Conservation (phyloP, 2,888 invertebrate species). For the Neocrepidodera transversa region DNA sequence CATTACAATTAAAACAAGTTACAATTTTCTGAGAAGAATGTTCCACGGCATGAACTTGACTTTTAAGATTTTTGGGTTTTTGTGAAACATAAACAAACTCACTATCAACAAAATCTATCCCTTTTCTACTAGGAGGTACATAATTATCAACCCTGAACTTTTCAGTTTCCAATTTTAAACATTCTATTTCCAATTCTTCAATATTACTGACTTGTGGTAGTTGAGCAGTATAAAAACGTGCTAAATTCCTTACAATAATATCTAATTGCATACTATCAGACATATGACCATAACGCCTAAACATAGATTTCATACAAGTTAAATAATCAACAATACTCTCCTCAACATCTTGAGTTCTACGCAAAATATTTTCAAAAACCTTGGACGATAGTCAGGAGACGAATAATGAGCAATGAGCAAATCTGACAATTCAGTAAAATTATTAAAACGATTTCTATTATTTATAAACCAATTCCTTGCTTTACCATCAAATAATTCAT, state of each 20-base stretch:
- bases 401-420: too few relatives aligned
- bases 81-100: neutral
- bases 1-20: neutral
- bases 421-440: too few relatives aligned
- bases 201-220: neutral
- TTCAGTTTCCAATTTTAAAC: neutral
- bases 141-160: too few relatives aligned
- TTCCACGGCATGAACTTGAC: too few relatives aligned
- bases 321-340: neutral
- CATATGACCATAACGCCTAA: neutral
- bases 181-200: neutral
- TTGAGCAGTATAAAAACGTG: neutral
- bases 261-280: neutral
- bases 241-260: neutral
- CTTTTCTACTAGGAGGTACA: neutral
- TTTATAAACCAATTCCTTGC: too few relatives aligned
- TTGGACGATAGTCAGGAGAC: too few relatives aligned
- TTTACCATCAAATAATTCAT: too few relatives aligned
- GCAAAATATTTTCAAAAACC: too few relatives aligned
- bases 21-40: too few relatives aligned
- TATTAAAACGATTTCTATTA: too few relatives aligned
- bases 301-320: neutral
- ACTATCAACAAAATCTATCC: neutral
- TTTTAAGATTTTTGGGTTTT: neutral
- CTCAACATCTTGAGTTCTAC: too few relatives aligned